Base-by-base conservation (phyloP, 2,797 vertebrate genomes). In the Apodemus agrarius region DNA sequence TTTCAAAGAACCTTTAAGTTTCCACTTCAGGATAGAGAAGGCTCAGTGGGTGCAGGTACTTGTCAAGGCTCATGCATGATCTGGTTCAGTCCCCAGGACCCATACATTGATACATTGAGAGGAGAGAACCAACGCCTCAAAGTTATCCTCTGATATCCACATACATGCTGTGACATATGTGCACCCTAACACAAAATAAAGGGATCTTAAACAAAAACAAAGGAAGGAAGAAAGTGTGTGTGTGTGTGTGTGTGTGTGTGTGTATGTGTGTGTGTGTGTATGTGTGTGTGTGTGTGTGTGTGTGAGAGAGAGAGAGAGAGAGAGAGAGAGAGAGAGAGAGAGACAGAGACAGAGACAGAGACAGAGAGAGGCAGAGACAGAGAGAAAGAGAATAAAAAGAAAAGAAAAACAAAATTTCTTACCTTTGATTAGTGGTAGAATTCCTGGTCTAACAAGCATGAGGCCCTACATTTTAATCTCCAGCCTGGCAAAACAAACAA, bases 261-360 rank as follows among this genome's bases (percentile, higher is more conserved):
- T n/a, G n/a, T n/a, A n/a, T n/a, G n/a, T n/a, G n/a, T n/a, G n/a
- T n/a, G n/a, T n/a, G n/a, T n/a, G n/a, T n/a, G n/a, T n/a, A n/a
- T n/a, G n/a, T n/a, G n/a, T n/a, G n/a, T n/a, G n/a, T n/a, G n/a
- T n/a, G n/a, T n/a, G n/a, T n/a, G n/a, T n/a, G n/a, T n/a, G n/a
- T n/a, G n/a, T n/a, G n/a, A n/a, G n/a, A n/a, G n/a, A n/a, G n/a
- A n/a, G n/a, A n/a, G n/a, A n/a, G n/a, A n/a, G 46, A 3, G 34
- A 31, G 46, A 0, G 0, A 59, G 11, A 3, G 1, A 79, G 31
- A 54, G 34, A n/a, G 9, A 13, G n/a, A 54, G 4, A 6, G 26
- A 75, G 22, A 79, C 14, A 19, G 46, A 49, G 46, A 49, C 4
- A 49, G 46, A 49, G 46, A 49, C 4, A 49, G 46, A 49, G 46